These are phyloP conservation scores for Loris lydekkerianus DNA, from an alignment of 2,797 vertebrate species.

Conservation along the genomic window DNA sequence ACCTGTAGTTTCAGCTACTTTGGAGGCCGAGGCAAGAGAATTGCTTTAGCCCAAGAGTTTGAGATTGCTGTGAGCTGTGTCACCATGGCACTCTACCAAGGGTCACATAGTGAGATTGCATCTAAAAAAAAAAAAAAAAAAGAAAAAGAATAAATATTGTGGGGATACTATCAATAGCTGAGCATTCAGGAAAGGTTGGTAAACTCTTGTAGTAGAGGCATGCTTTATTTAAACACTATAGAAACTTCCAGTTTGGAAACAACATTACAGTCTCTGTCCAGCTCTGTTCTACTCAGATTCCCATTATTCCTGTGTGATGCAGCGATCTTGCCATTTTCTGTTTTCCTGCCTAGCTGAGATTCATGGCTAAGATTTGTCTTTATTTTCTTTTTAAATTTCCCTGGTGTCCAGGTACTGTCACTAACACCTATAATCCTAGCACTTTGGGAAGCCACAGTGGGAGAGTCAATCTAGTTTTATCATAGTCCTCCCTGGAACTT, in stretches of 20 bases:
- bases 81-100: too few relatives aligned
- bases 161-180: not conserved
- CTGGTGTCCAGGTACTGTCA: too few relatives aligned
- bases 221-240: not conserved
- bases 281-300: not conserved
- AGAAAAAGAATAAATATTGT: too few relatives aligned
- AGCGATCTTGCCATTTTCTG: not conserved
- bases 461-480: not conserved
- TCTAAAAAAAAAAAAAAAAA: too few relatives aligned
- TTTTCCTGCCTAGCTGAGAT: not conserved
- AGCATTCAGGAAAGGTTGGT: not conserved
- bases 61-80: too few relatives aligned
- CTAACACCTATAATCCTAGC: too few relatives aligned
- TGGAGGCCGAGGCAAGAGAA: too few relatives aligned
- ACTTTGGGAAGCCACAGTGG: not conserved
- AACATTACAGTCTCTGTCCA: not conserved
- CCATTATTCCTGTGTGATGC: not conserved
- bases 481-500: not conserved
- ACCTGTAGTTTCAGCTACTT: too few relatives aligned
- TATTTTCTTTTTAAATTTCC: not conserved
- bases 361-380: not conserved
- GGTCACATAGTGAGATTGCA: too few relatives aligned
- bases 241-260: conserved; percentile 7
- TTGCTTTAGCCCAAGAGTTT: too few relatives aligned
- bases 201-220: not conserved